Evolutionary conservation across 2,888 invertebrate genomes (phyloP).

Genomic region (Ethmia dodecea): DNA sequence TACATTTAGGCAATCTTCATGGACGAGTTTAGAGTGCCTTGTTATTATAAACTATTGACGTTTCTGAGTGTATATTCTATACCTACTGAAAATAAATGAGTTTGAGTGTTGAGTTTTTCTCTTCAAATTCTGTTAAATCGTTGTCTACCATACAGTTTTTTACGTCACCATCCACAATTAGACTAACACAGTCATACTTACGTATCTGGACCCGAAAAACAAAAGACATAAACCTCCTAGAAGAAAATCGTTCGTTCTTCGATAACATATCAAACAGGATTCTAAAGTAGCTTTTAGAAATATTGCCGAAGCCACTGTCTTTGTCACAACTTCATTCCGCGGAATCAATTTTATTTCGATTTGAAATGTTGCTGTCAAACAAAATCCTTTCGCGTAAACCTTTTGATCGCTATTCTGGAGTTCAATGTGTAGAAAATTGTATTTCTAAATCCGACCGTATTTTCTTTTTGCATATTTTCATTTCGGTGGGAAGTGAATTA

Average conservation of each 20-base stretch:
- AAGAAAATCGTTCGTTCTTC: neutral
- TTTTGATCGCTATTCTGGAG: conserved; percentile 36
- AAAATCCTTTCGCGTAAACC: conserved; percentile 41
- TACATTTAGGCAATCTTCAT: no score
- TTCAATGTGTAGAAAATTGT: conserved; percentile 56
- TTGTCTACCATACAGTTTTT: no score
- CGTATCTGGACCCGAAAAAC: no score
- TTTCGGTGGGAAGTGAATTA: conserved; percentile 10
- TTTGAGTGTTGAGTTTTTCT: no score
- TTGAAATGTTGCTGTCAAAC: conserved; percentile 48
- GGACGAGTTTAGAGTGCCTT: no score
- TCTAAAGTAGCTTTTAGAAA: neutral
- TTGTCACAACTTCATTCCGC: conserved; percentile 21
- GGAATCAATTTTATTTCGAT: conserved; percentile 33
- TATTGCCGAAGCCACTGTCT: conserved; percentile 1
- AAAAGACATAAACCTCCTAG: no score
- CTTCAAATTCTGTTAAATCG: no score
- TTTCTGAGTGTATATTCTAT: no score
- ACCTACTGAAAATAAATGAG: no score
- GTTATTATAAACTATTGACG: no score
- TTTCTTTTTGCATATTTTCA: conserved; percentile 24
- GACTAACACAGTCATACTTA: no score
- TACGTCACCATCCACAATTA: no score
- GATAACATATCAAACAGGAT: neutral
- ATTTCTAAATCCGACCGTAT: conserved; percentile 40